These are phyloP conservation scores for Sarcophaga peregrina DNA, from an alignment of 1,140 invertebrate genomes.

Conservation along the genomic window DNA sequence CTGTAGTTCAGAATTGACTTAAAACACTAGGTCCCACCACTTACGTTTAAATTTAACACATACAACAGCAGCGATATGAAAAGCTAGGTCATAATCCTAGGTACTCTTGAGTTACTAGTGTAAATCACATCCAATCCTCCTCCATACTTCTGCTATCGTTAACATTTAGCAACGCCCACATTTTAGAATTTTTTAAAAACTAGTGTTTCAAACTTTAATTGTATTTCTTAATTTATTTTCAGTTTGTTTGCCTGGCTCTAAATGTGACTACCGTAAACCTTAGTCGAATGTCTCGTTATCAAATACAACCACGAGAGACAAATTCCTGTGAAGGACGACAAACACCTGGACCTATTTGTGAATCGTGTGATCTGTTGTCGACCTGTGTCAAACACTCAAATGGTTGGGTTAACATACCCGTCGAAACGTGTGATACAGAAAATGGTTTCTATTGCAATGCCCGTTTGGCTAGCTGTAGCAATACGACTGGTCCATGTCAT, in stretches of 20 bases:
- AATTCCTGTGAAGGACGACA: constrained; percentile 57
- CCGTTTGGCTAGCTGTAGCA: constrained; percentile 55
- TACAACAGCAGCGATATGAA: too few relatives aligned
- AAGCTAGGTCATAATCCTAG: too few relatives aligned
- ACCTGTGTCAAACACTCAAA: constrained; percentile 61
- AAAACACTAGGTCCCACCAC: too few relatives aligned
- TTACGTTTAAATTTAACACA: too few relatives aligned
- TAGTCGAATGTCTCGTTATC: background rate
- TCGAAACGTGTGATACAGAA: constrained; percentile 60
- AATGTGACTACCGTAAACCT: background rate
- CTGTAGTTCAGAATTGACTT: too few relatives aligned
- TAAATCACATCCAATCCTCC: too few relatives aligned
- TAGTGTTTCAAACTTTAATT: too few relatives aligned
- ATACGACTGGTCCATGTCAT: constrained; percentile 62
- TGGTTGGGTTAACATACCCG: constrained; percentile 63
- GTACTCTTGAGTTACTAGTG: too few relatives aligned
- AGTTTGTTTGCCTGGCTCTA: background rate
- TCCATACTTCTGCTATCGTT: too few relatives aligned
- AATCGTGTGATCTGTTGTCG: constrained; percentile 61
- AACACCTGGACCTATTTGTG: constrained; percentile 60
- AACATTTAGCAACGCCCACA: too few relatives aligned
- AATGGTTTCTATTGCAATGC: constrained; percentile 64
- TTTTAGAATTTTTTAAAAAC: too few relatives aligned
- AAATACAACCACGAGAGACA: constrained; percentile 56
- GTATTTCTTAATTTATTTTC: too few relatives aligned